Percentiles rank a stretch among this genome's conserved stretches.
These are phyloP conservation scores for Botia kubotai DNA, from an alignment of 2,797 vertebrate species.

Conservation along the genomic window DNA sequence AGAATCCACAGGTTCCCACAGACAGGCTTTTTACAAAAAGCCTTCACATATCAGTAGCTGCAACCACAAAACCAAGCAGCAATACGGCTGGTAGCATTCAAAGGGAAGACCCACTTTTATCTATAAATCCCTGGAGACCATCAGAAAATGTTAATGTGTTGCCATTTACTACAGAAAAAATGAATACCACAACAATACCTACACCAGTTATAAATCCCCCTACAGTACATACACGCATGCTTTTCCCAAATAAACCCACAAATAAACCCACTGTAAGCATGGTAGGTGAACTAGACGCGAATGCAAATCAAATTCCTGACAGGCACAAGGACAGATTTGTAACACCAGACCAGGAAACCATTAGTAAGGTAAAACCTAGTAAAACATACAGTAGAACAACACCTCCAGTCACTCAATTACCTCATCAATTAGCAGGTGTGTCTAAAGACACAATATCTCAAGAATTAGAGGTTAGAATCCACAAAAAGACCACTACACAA, in stretches of 20 bases:
- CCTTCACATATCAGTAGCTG: constrained; percentile 52
- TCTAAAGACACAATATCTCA: constrained; percentile 55
- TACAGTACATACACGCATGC: constrained; percentile 48
- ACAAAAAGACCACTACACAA: constrained; percentile 39
- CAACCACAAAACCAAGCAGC: constrained; percentile 52
- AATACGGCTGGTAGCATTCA: constrained; percentile 50
- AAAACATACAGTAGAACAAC: constrained; percentile 36
- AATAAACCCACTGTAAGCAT: constrained; percentile 44
- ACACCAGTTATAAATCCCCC: constrained; percentile 49
- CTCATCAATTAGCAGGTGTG: constrained; percentile 38
- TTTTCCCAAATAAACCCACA: constrained; percentile 43
- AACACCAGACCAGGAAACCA: constrained; percentile 47
- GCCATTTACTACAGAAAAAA: constrained; percentile 39
- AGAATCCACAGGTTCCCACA: constrained; percentile 48
- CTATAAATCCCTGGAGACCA: constrained; percentile 66
- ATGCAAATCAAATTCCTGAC: constrained; percentile 72
- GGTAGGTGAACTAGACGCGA: constrained; percentile 43
- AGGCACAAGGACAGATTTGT: constrained; percentile 60
- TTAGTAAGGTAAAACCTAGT: constrained; percentile 58
- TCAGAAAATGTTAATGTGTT: constrained; percentile 58
- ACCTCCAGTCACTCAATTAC: constrained; percentile 35
- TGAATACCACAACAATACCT: constrained; percentile 52
- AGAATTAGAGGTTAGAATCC: constrained; percentile 28
- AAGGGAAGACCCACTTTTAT: constrained; percentile 41
- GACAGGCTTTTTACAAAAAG: constrained; percentile 27